These are phyloP conservation scores for Brachionus manjavacas DNA, from an alignment of 1,140 invertebrate genomes.

Conservation along the genomic window DNA sequence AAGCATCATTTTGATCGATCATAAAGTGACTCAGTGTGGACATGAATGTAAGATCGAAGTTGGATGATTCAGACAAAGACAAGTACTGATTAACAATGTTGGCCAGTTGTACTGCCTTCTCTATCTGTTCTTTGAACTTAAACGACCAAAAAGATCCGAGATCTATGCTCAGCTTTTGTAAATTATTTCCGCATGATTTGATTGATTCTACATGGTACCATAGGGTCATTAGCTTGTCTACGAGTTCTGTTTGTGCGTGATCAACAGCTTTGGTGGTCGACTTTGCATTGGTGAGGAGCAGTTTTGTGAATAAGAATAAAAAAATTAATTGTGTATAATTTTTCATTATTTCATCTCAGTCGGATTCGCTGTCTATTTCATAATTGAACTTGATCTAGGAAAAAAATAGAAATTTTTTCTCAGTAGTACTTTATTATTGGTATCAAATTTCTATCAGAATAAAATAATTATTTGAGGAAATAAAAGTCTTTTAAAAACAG, in stretches of 20 bases:
- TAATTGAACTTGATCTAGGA: background rate
- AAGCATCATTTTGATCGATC: background rate
- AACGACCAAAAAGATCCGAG: background rate
- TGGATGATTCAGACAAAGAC: background rate
- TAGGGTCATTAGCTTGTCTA: slow-evolving; percentile 4
- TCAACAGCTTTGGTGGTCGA: background rate
- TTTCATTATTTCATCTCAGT: slow-evolving; percentile 28
- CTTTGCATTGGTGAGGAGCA: background rate
- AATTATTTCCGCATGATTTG: slow-evolving; percentile 13
- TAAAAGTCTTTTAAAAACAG: too few species aligned
- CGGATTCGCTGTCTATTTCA: background rate
- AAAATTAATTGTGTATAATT: background rate
- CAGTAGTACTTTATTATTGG: too few species aligned
- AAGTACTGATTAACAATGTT: slow-evolving; percentile 23
- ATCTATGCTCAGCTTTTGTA: slow-evolving; percentile 24
- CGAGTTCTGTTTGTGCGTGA: background rate
- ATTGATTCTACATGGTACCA: slow-evolving; percentile 7
- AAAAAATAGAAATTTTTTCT: too few species aligned
- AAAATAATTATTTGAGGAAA: too few species aligned
- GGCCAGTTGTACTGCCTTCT: background rate
- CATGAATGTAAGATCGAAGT: background rate
- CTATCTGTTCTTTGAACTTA: background rate
- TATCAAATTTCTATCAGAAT: too few species aligned
- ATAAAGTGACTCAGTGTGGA: background rate
- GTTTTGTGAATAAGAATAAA: background rate